Evolutionary conservation across 2,888 invertebrate species (phyloP), one percentile per base, ranked within the genome.

Genomic region (Pharmacophagus antenor): DNA sequence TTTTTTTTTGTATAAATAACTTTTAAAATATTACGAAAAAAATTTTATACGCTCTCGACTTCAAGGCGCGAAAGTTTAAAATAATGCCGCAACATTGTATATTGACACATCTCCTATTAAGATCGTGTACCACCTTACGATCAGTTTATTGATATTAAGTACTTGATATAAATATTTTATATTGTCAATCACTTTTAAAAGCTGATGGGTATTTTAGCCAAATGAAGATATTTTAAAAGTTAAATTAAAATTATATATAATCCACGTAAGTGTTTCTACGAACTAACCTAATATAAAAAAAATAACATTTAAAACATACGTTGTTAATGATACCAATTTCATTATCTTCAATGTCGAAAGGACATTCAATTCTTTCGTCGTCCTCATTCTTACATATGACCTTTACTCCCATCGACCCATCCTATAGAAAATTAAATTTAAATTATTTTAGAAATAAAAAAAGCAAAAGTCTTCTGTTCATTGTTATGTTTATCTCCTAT

Each of bases 361-460:
- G 75, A 63, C 85, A 87, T 8, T 70, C 61, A 12, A 85, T 68
- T 65, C 68, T 71, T 20, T 76, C 65, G 5, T 82, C 84, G 25
- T 68, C 63, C 51, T 84, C 82, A 65, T 86, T 75, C 64, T 70
- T 77, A 69, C 86, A 86, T 58, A 80, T 68, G 20, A 70, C 68
- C 70, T 76, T 80, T 62, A 76, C 70, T 21, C 76, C 77, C 18
- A 79, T 41, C 12, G 77, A 69, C 4, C 85, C 86, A 75, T 87
- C 86, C 88, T 88, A 58, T 17, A 20, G 2, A 59, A 53, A 20
- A 41, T 44, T 0, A 10, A 10, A 10, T 31, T 31, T 31, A 12
- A 31, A 10, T 31, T 10, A 12, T 31, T 31, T n/a, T n/a, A n/a
- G n/a, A n/a, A n/a, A n/a, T n/a, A n/a, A n/a, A n/a, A n/a, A n/a